phyloP scores from a whole-genome alignment of 1,140 invertebrate genomes.

The Lepidostoma basale region DNA sequence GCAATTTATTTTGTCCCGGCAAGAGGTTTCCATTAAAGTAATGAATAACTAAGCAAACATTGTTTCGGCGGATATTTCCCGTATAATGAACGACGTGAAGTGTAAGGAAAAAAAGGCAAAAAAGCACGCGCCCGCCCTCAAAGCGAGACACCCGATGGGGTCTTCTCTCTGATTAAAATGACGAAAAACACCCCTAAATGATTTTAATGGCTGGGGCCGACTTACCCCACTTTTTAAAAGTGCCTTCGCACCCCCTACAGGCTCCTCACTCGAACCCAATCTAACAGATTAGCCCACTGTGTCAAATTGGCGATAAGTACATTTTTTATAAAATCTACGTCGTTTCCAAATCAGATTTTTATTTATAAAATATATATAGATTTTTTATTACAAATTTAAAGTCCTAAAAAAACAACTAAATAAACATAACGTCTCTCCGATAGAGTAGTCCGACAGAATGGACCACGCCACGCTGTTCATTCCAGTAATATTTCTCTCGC shows the following conservation, averaged over 20 bases:
- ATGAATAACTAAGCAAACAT: constrained; percentile 45
- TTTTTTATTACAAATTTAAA: too few species aligned
- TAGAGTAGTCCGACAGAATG: too few species aligned
- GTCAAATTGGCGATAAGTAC: too few species aligned
- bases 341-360: too few species aligned
- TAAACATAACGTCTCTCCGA: too few species aligned
- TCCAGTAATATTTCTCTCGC: too few species aligned
- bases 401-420: too few species aligned
- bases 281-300: too few species aligned
- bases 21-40: constrained; percentile 42
- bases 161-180: constrained; percentile 45
- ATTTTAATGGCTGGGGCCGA: constrained; percentile 31
- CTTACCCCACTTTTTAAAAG: neutral
- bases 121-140: constrained; percentile 40
- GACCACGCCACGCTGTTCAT: too few species aligned
- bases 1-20: constrained; percentile 31
- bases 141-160: constrained; percentile 28
- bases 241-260: neutral
- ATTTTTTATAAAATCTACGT: too few species aligned
- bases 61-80: constrained; percentile 42
- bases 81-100: constrained; percentile 33
- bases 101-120: constrained; percentile 30
- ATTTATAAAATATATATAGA: too few species aligned
- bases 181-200: constrained; percentile 36
- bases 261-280: neutral